phyloP scores from a whole-genome alignment of 2,113 vertebrate species.

The Narcine bancroftii region DNA sequence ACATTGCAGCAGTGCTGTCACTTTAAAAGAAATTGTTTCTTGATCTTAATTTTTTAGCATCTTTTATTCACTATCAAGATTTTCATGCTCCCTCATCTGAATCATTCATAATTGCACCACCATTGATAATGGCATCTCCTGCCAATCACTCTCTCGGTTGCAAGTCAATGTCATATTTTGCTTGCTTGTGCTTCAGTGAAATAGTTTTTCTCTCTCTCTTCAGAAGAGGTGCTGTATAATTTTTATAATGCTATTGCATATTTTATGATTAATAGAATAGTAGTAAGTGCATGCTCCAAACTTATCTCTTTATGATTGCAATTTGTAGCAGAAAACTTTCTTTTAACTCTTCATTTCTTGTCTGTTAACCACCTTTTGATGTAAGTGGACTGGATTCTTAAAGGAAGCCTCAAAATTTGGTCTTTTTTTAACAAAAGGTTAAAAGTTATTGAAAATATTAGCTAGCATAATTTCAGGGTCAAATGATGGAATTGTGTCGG shows the following conservation, averaged over 20 bases:
- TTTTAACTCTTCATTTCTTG: background rate
- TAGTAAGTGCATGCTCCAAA: too few species aligned
- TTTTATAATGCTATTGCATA: too few species aligned
- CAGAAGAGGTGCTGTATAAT: background rate
- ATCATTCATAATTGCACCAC: background rate
- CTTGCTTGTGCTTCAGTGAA: background rate
- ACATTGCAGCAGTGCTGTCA: too few species aligned
- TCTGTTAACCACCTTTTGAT: background rate
- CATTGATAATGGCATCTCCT: background rate
- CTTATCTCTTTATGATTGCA: too few species aligned
- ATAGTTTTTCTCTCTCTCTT: background rate
- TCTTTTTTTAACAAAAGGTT: background rate
- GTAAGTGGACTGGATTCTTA: background rate
- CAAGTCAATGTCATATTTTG: background rate
- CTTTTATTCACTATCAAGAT: background rate
- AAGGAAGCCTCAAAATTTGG: background rate
- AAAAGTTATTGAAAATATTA: constrained; percentile 11
- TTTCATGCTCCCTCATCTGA: background rate
- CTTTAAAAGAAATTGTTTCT: too few species aligned
- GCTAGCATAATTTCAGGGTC: background rate
- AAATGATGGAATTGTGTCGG: too few species aligned
- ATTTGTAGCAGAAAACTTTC: background rate
- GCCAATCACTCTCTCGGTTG: background rate
- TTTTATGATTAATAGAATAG: too few species aligned
- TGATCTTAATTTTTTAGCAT: too few species aligned